Evolutionary conservation across 2,888 invertebrate species (phyloP).

Genomic region (Frankliniella fusca): DNA sequence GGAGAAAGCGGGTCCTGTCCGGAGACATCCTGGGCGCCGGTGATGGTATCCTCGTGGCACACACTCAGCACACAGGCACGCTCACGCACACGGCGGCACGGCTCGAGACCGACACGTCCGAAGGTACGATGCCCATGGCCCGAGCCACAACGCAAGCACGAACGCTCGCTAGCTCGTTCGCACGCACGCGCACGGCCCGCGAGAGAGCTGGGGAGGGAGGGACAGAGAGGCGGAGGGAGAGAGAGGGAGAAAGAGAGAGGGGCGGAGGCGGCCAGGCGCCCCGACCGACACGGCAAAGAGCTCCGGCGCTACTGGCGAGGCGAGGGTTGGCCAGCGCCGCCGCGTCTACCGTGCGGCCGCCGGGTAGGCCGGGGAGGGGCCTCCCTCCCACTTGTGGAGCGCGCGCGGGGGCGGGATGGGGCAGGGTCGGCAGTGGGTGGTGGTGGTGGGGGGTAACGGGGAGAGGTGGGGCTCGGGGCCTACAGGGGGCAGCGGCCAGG

Average conservation of each 20-base stretch:
- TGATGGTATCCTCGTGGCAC: not conserved
- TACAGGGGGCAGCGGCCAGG: too few relatives aligned
- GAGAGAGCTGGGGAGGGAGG: too few relatives aligned
- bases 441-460: too few relatives aligned
- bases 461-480: too few relatives aligned
- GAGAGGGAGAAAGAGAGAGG: too few relatives aligned
- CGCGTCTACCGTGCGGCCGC: not conserved
- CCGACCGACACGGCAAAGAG: not conserved
- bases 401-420: too few relatives aligned
- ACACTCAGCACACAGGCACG: not conserved
- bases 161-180: too few relatives aligned
- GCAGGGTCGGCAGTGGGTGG: too few relatives aligned
- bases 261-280: not conserved
- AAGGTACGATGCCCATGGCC: not conserved
- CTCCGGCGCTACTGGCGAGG: not conserved
- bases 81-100: not conserved
- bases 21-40: not conserved
- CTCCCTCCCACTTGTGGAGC: too few relatives aligned
- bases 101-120: not conserved
- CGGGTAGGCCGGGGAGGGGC: too few relatives aligned
- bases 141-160: not conserved
- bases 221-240: too few relatives aligned
- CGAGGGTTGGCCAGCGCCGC: not conserved
- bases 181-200: too few relatives aligned
- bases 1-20: not conserved